A percentile compares a stretch with the other conserved stretches of the same genome.
Conservation (phyloP, 1,140 invertebrate species). For the Palaemon carinicauda region DNA sequence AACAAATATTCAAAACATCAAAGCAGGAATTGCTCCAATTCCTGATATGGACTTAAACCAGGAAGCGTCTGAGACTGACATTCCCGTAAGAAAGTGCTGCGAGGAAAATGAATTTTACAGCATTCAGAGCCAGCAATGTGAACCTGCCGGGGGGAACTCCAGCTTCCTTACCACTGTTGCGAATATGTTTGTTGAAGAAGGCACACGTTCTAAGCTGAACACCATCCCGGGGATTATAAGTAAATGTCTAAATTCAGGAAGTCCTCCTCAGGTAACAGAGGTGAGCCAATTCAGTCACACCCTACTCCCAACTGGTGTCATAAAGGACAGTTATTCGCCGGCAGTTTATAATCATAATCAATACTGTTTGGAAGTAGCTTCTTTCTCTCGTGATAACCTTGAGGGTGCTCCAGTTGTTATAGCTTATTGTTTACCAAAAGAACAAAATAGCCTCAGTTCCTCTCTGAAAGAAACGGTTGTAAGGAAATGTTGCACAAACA, state of each 20-base stretch:
- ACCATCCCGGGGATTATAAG: not conserved
- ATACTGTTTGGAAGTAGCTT: conserved; percentile 28
- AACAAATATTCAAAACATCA: too few relatives aligned
- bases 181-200: not conserved
- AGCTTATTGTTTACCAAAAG: not conserved
- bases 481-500: conserved; percentile 4
- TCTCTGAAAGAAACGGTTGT: not conserved
- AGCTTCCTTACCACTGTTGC: not conserved
- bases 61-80: too few relatives aligned
- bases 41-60: too few relatives aligned
- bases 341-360: conserved; percentile 21
- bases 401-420: not conserved
- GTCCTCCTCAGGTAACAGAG: not conserved
- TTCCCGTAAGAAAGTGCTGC: too few relatives aligned
- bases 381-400: not conserved
- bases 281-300: not conserved
- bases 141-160: not conserved
- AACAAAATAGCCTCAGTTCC: not conserved
- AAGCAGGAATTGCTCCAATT: too few relatives aligned
- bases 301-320: not conserved
- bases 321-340: not conserved
- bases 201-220: not conserved
- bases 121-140: too few relatives aligned
- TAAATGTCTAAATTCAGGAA: not conserved
- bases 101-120: too few relatives aligned